Evolutionary conservation across 2,797 vertebrate genomes (phyloP).

Genomic region (Anguilla megastoma): DNA sequence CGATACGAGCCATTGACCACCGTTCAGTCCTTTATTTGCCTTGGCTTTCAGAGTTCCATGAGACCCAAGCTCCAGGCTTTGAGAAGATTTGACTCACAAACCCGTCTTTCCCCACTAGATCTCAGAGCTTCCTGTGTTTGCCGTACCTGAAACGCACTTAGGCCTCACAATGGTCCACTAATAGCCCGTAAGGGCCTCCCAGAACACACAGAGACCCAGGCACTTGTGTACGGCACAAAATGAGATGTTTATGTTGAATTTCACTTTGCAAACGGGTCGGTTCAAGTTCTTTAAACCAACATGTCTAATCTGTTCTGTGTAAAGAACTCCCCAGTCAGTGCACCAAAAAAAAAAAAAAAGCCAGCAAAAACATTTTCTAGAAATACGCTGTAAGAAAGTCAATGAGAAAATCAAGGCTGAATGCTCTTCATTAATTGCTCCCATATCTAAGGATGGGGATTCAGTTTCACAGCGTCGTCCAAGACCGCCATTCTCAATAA

Average conservation of each 20-base stretch:
- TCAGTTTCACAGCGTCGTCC: constrained; percentile 64
- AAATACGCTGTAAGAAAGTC: not conserved
- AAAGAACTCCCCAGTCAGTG: not conserved
- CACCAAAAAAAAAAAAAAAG: not conserved
- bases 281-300: constrained; percentile 35
- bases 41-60: constrained; percentile 48
- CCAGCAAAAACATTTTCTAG: constrained; percentile 28
- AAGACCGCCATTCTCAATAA: constrained; percentile 63
- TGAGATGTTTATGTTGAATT: constrained; percentile 53
- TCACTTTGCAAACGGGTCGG: constrained; percentile 43
- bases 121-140: constrained; percentile 44
- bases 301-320: constrained; percentile 15
- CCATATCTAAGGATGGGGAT: constrained; percentile 57
- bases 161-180: constrained; percentile 34
- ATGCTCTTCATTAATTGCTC: constrained; percentile 38
- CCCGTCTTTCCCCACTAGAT: constrained; percentile 47
- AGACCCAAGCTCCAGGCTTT: constrained; percentile 42
- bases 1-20: constrained; percentile 47
- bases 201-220: constrained; percentile 42
- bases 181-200: constrained; percentile 36
- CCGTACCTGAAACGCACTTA: constrained; percentile 49
- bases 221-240: constrained; percentile 36
- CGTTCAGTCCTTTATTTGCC: constrained; percentile 51
- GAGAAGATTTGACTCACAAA: constrained; percentile 38
- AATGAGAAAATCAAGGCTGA: constrained; percentile 14